Conservation (phyloP, 2,888 invertebrate genomes). For the Caenorhabditis doughertyi region DNA sequence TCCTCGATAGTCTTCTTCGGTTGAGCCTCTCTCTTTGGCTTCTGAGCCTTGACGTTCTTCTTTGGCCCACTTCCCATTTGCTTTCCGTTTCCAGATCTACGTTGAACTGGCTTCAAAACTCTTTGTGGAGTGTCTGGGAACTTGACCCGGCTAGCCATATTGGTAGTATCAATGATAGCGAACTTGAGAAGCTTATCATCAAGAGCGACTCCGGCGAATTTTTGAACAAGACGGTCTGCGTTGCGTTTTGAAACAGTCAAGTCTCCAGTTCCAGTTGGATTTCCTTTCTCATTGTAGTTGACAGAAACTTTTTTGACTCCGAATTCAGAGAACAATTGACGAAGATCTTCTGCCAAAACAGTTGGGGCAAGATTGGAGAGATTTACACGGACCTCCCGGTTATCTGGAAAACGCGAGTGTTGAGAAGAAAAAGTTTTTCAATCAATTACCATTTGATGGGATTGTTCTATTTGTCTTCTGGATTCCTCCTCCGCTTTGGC, state of each 20-base stretch:
- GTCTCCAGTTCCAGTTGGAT: slow-evolving; percentile 67
- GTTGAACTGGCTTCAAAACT: background rate
- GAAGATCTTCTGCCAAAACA: slow-evolving; percentile 62
- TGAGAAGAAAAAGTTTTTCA: too few species aligned
- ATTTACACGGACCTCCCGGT: slow-evolving; percentile 59
- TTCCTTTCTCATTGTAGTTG: slow-evolving; percentile 65
- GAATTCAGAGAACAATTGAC: slow-evolving; percentile 65
- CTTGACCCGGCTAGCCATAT: slow-evolving; percentile 29
- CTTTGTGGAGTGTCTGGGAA: slow-evolving; percentile 21
- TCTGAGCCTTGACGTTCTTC: slow-evolving; percentile 1
- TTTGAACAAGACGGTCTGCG: slow-evolving; percentile 54
- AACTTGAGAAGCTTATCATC: slow-evolving; percentile 47
- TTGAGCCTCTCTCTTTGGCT: slow-evolving; percentile 18
- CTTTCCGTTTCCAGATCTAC: too few species aligned
- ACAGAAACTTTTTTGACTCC: slow-evolving; percentile 60
- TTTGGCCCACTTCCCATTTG: slow-evolving; percentile 1
- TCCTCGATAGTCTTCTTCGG: slow-evolving; percentile 50
- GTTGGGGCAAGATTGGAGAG: slow-evolving; percentile 64
- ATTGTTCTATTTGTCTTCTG: background rate
- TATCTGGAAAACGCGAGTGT: slow-evolving; percentile 33
- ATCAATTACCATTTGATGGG: slow-evolving; percentile 20
- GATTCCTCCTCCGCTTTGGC: slow-evolving; percentile 1
- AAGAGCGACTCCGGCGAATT: slow-evolving; percentile 63
- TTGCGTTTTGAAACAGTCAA: slow-evolving; percentile 59
- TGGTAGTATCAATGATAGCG: slow-evolving; percentile 22